Evolutionary conservation across 1,140 invertebrate species (phyloP).

Genomic region (Bombus sibiricus): DNA sequence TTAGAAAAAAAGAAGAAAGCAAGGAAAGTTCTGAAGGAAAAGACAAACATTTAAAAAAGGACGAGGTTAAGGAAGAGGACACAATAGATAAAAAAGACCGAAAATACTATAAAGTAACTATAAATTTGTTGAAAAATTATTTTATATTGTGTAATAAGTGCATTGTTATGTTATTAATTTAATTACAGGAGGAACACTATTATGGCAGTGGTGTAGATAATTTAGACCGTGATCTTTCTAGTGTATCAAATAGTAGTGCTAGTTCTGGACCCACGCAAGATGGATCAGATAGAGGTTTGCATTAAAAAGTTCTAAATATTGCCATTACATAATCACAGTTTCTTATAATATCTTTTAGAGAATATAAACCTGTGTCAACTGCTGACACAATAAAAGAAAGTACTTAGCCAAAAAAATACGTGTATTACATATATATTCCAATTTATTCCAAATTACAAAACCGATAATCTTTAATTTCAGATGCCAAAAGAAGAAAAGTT

Average conservation of each 20-base stretch:
- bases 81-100: slow-evolving; percentile 80
- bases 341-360: slow-evolving; percentile 9
- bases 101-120: slow-evolving; percentile 80
- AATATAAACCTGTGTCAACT: background rate
- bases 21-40: slow-evolving; percentile 78
- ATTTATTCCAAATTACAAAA: background rate
- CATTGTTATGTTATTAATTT: background rate
- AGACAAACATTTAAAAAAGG: slow-evolving; percentile 82
- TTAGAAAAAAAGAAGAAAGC: slow-evolving; percentile 77
- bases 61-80: slow-evolving; percentile 82
- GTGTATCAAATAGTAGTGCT: slow-evolving; percentile 83
- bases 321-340: background rate
- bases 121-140: background rate
- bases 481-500: slow-evolving; percentile 91
- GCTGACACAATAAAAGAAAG: background rate
- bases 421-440: background rate
- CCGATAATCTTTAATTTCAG: slow-evolving; percentile 56
- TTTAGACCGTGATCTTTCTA: slow-evolving; percentile 82
- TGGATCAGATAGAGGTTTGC: slow-evolving; percentile 83
- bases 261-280: slow-evolving; percentile 80
- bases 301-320: slow-evolving; percentile 9
- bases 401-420: background rate
- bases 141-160: background rate
- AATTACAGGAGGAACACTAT: slow-evolving; percentile 83
- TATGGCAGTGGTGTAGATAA: slow-evolving; percentile 78